These are phyloP conservation scores for Hydropotes inermis DNA, from an alignment of 2,113 vertebrate genomes.

Conservation along the genomic window DNA sequence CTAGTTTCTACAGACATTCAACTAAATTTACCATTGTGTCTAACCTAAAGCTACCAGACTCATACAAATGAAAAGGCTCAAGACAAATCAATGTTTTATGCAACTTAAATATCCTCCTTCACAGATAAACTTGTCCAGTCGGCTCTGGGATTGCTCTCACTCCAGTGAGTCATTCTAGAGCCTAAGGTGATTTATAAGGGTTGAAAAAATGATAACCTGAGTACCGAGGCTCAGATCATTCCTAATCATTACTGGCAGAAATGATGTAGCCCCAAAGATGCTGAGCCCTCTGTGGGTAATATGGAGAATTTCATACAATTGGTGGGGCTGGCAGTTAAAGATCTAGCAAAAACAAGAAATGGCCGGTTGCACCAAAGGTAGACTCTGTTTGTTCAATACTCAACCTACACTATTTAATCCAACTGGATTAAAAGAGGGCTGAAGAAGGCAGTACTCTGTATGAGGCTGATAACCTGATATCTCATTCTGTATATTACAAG, in stretches of 20 bases:
- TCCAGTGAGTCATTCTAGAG: not conserved
- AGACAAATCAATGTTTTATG: not conserved
- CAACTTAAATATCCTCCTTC: not conserved
- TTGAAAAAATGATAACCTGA: not conserved
- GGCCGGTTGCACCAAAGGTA: not conserved
- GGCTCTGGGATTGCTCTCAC: not conserved
- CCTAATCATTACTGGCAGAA: not conserved
- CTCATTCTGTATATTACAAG: not conserved
- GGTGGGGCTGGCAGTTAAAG: not conserved
- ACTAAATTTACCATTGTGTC: not conserved
- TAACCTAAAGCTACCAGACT: conserved; percentile 7
- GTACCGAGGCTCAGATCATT: not conserved
- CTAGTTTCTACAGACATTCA: not conserved
- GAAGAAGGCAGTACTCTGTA: not conserved
- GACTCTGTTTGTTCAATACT: not conserved
- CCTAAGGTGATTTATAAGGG: not conserved
- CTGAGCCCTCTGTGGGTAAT: not conserved
- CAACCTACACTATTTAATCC: not conserved
- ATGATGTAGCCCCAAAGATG: not conserved
- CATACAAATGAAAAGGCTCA: not conserved
- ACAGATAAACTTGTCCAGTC: not conserved
- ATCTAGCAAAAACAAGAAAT: not conserved
- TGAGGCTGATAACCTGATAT: not conserved
- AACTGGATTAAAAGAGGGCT: not conserved
- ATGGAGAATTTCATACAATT: not conserved